Evolutionary conservation across 2,113 vertebrate species (phyloP).

Genomic region (Mesocricetus auratus): DNA sequence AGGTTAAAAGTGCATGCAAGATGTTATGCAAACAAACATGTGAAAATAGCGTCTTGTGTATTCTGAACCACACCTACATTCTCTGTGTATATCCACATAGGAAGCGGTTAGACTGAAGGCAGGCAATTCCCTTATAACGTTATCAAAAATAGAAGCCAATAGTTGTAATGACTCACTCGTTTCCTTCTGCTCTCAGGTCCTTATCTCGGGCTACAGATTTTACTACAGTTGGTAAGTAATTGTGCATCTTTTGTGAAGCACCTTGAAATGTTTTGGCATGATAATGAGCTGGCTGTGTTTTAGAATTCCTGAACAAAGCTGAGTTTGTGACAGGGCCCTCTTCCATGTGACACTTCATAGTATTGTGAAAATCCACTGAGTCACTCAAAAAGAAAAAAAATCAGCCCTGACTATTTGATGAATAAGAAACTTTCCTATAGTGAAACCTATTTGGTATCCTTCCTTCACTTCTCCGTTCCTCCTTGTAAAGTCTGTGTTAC

Average conservation of each 20-base stretch:
- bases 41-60: slow-evolving; percentile 79
- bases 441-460: not conserved
- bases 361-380: slow-evolving; percentile 55
- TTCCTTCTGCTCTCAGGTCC: slow-evolving; percentile 78
- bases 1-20: slow-evolving; percentile 51
- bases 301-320: slow-evolving; percentile 80
- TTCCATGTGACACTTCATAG: slow-evolving; percentile 55
- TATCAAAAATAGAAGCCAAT: slow-evolving; percentile 77
- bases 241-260: slow-evolving; percentile 81
- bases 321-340: slow-evolving; percentile 70
- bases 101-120: slow-evolving; percentile 79
- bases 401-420: slow-evolving; percentile 7
- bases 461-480: slow-evolving; percentile 35
- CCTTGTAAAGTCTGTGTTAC: slow-evolving; percentile 40
- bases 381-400: slow-evolving; percentile 51
- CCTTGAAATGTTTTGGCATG: slow-evolving; percentile 67
- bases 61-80: slow-evolving; percentile 84
- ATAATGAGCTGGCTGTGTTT: slow-evolving; percentile 70
- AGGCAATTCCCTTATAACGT: slow-evolving; percentile 80
- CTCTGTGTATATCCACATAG: slow-evolving; percentile 74
- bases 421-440: not conserved
- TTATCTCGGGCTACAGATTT: slow-evolving; percentile 83
- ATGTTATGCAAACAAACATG: slow-evolving; percentile 55
- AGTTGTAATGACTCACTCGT: slow-evolving; percentile 77
- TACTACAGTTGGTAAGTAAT: slow-evolving; percentile 71